Evolutionary conservation across 2,888 invertebrate genomes (phyloP).

Genomic region (Brenthis hecate): DNA sequence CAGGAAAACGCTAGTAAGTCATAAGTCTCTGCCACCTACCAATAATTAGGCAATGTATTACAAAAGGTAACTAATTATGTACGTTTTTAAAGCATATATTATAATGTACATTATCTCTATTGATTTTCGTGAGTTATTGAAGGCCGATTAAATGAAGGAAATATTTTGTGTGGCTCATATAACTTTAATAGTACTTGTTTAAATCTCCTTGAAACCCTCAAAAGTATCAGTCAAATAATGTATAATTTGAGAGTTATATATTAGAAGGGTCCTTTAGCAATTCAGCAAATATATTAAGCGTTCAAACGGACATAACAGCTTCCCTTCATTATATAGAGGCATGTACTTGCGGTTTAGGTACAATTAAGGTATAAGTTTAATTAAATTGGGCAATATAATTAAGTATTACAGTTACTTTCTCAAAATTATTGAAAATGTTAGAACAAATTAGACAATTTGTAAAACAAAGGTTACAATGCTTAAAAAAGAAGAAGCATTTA

Average conservation of each 20-base stretch:
- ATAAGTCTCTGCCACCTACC: no score
- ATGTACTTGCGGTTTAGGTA: conserved; percentile 1
- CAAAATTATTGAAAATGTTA: no score
- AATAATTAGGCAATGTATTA: no score
- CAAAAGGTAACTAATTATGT: no score
- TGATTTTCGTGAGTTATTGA: no score
- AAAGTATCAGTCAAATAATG: neutral
- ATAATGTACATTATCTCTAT: neutral
- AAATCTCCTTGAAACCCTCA: neutral
- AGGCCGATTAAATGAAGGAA: no score
- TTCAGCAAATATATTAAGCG: conserved; percentile 11
- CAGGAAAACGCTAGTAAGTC: no score
- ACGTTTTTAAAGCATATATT: neutral
- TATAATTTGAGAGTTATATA: conserved; percentile 8
- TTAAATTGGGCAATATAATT: conserved; percentile 3
- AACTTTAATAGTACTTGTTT: no score
- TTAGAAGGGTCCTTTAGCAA: neutral
- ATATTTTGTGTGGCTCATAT: no score
- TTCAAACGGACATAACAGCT: conserved; percentile 14
- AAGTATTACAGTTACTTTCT: neutral
- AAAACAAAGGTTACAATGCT: no score
- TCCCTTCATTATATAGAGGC: conserved; percentile 3
- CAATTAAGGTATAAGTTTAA: conserved; percentile 1
- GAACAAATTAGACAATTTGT: no score
- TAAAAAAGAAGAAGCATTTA: no score